phyloP scores from a whole-genome alignment of 2,888 invertebrate species.

The Scotopteryx bipunctaria region DNA sequence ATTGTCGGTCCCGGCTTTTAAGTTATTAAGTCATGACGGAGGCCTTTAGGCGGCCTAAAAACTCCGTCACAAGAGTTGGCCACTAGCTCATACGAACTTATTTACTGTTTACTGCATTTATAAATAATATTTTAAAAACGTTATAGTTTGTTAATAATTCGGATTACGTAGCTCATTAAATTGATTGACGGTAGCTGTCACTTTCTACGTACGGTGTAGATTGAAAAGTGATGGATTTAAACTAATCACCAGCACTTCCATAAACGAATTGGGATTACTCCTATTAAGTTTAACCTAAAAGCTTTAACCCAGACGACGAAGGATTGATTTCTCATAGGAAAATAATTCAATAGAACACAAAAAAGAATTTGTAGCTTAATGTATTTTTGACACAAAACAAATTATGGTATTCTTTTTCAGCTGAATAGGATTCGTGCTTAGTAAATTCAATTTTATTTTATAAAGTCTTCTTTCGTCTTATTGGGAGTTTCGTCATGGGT shows the following conservation, averaged over 20 bases:
- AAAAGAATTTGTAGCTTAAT: not conserved
- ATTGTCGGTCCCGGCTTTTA: too few species aligned
- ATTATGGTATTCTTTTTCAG: too few species aligned
- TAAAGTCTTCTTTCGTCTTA: conserved; percentile 46
- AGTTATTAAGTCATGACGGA: too few species aligned
- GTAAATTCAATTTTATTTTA: conserved; percentile 40
- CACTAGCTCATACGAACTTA: too few species aligned
- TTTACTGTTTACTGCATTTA: too few species aligned
- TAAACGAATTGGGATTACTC: conserved; percentile 3
- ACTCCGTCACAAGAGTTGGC: too few species aligned
- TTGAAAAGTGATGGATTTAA: conserved; percentile 32
- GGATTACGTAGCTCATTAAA: not conserved
- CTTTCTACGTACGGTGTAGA: conserved; percentile 27
- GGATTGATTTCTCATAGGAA: too few species aligned
- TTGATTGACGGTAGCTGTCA: conserved; percentile 18
- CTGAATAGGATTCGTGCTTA: not conserved
- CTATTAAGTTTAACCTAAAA: not conserved
- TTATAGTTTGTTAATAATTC: too few species aligned
- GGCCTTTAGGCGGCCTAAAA: too few species aligned
- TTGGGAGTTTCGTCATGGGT: conserved; percentile 42
- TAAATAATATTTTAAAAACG: too few species aligned
- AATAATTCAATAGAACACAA: not conserved
- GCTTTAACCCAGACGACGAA: not conserved
- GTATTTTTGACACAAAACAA: not conserved
- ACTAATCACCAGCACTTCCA: conserved; percentile 27